Base-by-base conservation (phyloP, 2,113 vertebrate species). In the Aleadryas rufinucha region DNA sequence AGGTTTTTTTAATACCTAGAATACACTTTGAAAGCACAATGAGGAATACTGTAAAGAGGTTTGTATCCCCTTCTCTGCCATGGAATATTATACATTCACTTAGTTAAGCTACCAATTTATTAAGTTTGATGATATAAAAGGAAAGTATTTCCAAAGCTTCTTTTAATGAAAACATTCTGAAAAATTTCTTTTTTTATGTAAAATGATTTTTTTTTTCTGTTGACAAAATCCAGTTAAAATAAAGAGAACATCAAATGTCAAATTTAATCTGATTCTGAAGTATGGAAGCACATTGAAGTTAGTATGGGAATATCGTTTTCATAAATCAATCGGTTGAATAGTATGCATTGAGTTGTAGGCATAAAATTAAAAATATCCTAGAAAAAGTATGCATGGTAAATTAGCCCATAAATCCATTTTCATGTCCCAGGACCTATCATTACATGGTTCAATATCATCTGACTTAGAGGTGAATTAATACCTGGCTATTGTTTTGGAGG, bases 141-240 rank as follows among this genome's bases (percentile, higher is more conserved):
- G 17, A 31, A 85, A 85, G 4, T 33, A 70, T 77, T 93, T 90
- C 11, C 7, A 26, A 76, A 59, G 6, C 18, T 63, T 52, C 6
- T 14, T 65, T 61, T 63, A 86, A 42, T 70, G 22, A 77, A 69
- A 90, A 19, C 19, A 37, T 52, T 57, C 35, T 41, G 35, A 49
- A 49, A 45, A 12, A 1, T 19, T n/a, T 15, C n/a, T 0, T 39
- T 53, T 56, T 78, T 12, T 53, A 0, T 35, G 6, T 21, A 71
- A 33, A 9, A 37, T 30, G 16, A 11, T 15, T 26, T 16, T n/a
- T 68, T 26, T 16, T n/a, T 78, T 20, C 16, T 72, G 19, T 87
- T 91, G 37, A 41, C 9, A 53, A 19, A 64, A 71, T 70, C 28
- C 10, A 47, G 19, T 72, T 68, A 49, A 89, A 89, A 79, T 39